Conservation (phyloP, 2,797 vertebrate genomes). For the Furcifer pardalis region DNA sequence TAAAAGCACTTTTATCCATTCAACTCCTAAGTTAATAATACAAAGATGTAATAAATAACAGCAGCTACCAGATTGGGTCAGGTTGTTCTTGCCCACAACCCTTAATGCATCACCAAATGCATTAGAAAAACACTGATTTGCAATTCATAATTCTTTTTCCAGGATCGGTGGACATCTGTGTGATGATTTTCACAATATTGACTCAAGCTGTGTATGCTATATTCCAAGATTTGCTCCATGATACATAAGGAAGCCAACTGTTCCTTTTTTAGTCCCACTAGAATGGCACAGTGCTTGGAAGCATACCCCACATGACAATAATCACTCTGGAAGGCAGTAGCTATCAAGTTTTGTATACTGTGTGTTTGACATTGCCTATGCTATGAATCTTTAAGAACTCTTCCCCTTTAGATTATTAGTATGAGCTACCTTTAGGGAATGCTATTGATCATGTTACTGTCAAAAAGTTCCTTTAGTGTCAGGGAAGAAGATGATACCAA, state of each 20-base stretch:
- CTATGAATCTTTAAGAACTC: not conserved
- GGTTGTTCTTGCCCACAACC: slow-evolving; percentile 17
- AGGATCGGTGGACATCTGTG: not conserved
- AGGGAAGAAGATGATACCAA: not conserved
- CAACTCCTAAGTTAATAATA: not conserved
- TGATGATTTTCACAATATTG: not conserved
- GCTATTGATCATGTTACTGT: no score
- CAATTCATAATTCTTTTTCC: not conserved
- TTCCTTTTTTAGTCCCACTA: slow-evolving; percentile 25
- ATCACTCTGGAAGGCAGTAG: not conserved
- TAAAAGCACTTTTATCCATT: no score
- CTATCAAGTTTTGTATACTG: not conserved
- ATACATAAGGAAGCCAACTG: not conserved
- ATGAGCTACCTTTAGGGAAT: not conserved
- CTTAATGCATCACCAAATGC: not conserved
- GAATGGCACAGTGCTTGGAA: slow-evolving; percentile 3
- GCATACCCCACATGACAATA: not conserved
- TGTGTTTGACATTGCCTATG: not conserved
- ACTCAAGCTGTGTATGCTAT: not conserved
- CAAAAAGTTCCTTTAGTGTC: not conserved
- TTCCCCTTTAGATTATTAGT: not conserved
- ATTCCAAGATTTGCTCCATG: not conserved
- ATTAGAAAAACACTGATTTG: slow-evolving; percentile 21
- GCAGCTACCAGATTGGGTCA: not conserved
- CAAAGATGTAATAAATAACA: not conserved